Evolutionary conservation across 1,140 invertebrate genomes (phyloP), one percentile per base, ranked within the genome.

Genomic region (Drosophila santomea): DNA sequence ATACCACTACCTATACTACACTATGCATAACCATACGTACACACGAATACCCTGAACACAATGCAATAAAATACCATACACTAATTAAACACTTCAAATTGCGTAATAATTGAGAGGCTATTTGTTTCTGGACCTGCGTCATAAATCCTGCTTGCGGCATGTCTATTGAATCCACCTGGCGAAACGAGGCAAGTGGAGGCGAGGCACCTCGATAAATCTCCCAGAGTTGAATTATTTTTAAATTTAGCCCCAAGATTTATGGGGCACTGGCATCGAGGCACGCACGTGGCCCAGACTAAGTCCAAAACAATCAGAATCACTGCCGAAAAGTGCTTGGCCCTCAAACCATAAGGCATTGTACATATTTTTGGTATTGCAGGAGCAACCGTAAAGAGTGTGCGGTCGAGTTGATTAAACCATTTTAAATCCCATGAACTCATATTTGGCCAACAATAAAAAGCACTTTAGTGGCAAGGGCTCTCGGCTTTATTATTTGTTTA

Each of bases 401-500:
- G 15, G 32, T 1, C 39, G 47, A 71, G 81, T 85, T 79, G 79
- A 86, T 86, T 86, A 88, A 86, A 82, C 71, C 75, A 79, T 86
- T 86, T 86, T 75, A 86, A 86, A 88, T 79, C 80, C 78, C 80
- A 71, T 73, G 66, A 72, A 72, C 68, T 71, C 66, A 50, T 71
- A 72, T 72, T 72, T 72, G 68, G 68, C 17, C 64, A 88, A 75
- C 71, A 82, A 81, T 51, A 86, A 59, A 58, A 72, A 48, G 17
- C 74, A 72, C 71, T 74, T 71, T 61, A 79, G 71, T 83, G 78
- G 84, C 50, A 55, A 54, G 44, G 45, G 57, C 64, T 68, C 55
- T 60, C 39, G 68, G 68, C 51, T 79, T 85, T 85, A 89, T 83
- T 86, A 77, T 83, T 88, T 86, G 76, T 88, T 86, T 86, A 86